Conservation (phyloP, 2,888 invertebrate genomes). For the Archips crataeganus region DNA sequence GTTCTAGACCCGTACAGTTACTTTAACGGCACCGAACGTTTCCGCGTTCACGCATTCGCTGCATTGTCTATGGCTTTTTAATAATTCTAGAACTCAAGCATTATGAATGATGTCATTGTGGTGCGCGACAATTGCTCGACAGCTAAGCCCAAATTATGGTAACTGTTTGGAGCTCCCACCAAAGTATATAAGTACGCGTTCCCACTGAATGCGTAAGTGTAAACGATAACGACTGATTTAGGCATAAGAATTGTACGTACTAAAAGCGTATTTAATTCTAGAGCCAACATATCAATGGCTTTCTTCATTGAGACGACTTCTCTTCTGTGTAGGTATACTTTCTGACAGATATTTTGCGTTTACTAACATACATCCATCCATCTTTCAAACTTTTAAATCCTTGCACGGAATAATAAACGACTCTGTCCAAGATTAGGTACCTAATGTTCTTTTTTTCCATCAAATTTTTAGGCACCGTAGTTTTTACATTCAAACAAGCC, state of each 20-base stretch:
- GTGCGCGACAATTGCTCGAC: constrained; percentile 1
- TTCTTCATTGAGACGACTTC: not conserved
- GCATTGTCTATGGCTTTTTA: constrained; percentile 61
- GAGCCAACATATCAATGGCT: not conserved
- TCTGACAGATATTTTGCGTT: too few relatives aligned
- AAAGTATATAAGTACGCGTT: not conserved
- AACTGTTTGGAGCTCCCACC: not conserved
- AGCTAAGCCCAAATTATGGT: constrained; percentile 3
- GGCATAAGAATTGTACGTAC: not conserved
- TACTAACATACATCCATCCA: too few relatives aligned
- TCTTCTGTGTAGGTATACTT: not conserved
- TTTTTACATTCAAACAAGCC: not conserved
- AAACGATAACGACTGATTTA: not conserved
- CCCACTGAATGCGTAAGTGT: not conserved
- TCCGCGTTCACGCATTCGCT: constrained; percentile 75
- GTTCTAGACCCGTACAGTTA: constrained; percentile 82
- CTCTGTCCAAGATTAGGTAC: too few relatives aligned
- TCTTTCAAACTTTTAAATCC: too few relatives aligned
- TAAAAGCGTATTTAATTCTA: not conserved
- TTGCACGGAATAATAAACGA: too few relatives aligned
- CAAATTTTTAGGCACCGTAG: too few relatives aligned
- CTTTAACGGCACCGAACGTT: constrained; percentile 78
- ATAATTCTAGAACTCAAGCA: constrained; percentile 44
- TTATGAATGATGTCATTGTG: constrained; percentile 8
- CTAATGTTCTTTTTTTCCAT: too few relatives aligned